A percentile compares a stretch with the other conserved stretches of the same genome.
Conservation (phyloP, 2,888 invertebrate species). For the Dynastes maya region DNA sequence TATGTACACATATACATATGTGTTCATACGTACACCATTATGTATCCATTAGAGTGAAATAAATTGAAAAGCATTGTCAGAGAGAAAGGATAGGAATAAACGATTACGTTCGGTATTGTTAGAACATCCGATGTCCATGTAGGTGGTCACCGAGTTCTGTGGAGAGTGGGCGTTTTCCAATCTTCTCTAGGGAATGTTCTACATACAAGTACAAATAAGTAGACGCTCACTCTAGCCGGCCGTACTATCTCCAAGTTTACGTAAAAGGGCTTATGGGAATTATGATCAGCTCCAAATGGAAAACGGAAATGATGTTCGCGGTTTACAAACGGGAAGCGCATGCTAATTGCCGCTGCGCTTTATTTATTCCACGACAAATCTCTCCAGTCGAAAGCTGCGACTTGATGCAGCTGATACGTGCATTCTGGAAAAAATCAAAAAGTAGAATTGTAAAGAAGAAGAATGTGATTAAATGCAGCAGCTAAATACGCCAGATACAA, state of each 20-base stretch:
- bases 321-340: not conserved
- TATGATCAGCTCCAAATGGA: not conserved
- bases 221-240: not conserved
- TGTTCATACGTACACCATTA: not conserved
- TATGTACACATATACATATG: no score
- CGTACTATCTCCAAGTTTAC: not conserved
- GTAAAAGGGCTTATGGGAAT: not conserved
- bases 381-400: not conserved
- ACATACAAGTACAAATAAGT: slow-evolving; percentile 30
- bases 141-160: slow-evolving; percentile 27
- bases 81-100: slow-evolving; percentile 24
- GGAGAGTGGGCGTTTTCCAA: slow-evolving; percentile 30
- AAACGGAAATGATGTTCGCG: not conserved
- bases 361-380: not conserved
- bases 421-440: no score
- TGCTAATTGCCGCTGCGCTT: not conserved
- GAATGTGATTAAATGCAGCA: no score
- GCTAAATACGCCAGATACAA: no score
- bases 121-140: slow-evolving; percentile 30
- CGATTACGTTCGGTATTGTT: slow-evolving; percentile 43
- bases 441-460: no score
- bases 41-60: slow-evolving; percentile 19
- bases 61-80: slow-evolving; percentile 45
- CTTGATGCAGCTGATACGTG: no score
- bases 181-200: not conserved